A percentile compares a stretch with the other conserved stretches of the same genome.
Conservation (phyloP, 2,797 vertebrate species). For the Perodicticus potto region DNA sequence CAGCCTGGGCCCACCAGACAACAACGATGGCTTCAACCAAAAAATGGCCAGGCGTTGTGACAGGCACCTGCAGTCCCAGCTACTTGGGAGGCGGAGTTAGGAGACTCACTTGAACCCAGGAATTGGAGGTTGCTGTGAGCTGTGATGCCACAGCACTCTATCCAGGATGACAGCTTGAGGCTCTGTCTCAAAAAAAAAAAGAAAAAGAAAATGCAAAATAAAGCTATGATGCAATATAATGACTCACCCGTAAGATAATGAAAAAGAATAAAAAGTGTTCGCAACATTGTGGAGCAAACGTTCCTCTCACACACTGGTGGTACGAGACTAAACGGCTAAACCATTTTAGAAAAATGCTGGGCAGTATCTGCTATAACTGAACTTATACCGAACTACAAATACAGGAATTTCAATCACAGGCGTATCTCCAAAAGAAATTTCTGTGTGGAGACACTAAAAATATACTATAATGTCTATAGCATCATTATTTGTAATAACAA, state of each 20-base stretch:
- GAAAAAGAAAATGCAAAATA: conserved; percentile 34
- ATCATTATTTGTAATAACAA: neutral
- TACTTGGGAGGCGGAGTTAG: too few relatives aligned
- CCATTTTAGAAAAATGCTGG: neutral
- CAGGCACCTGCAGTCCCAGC: too few relatives aligned
- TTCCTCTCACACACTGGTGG: neutral
- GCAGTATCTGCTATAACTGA: neutral
- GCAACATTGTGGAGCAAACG: neutral
- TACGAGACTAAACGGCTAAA: neutral
- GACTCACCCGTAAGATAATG: neutral
- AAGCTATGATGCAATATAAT: neutral
- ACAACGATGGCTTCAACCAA: too few relatives aligned
- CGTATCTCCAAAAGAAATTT: neutral
- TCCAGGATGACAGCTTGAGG: too few relatives aligned
- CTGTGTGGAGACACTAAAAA: neutral
- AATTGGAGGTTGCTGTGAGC: too few relatives aligned
- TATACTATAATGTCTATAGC: neutral
- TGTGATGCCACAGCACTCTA: too few relatives aligned
- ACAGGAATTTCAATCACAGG: neutral
- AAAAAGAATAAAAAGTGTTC: neutral
- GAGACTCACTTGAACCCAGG: too few relatives aligned
- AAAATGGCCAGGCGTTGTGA: too few relatives aligned
- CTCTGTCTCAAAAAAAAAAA: too few relatives aligned
- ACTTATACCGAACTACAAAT: neutral
- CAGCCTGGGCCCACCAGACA: too few relatives aligned